Percentiles rank a stretch among this genome's conserved stretches.
Evolutionary conservation across 30 jellyfish, hydroid and myxozoan species (phyloP).

Genomic region (Turritopsis rubra): DNA sequence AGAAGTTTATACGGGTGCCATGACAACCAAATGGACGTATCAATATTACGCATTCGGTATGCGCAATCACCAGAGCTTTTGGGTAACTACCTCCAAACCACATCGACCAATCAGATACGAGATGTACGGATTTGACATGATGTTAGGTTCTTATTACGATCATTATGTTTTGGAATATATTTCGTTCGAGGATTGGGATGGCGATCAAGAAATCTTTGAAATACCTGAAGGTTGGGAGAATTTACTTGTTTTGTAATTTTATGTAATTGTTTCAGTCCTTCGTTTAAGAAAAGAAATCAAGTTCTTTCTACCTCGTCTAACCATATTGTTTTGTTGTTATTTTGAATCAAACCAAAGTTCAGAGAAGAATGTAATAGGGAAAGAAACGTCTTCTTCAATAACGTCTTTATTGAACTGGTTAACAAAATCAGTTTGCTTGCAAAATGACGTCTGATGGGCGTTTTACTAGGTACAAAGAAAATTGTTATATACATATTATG

Average conservation of each 20-base stretch:
- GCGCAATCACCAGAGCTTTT: conserved; percentile 82
- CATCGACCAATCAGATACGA: conserved; percentile 92
- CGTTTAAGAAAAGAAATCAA: no score
- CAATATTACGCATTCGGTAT: conserved; percentile 88
- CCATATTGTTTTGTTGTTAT: no score
- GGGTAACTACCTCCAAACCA: conserved; percentile 91
- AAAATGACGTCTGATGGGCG: no score
- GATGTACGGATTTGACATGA: conserved; percentile 89
- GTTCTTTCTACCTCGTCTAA: no score
- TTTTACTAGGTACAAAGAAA: no score
- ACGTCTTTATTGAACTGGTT: no score
- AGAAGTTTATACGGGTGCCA: conserved; percentile 85
- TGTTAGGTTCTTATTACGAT: conserved; percentile 95
- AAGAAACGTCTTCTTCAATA: no score
- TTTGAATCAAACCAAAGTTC: no score
- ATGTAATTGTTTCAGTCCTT: no score
- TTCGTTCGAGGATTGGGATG: conserved; percentile 78
- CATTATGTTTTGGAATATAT: conserved; percentile 84
- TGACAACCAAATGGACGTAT: conserved; percentile 91
- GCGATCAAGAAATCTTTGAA: conserved; percentile 39
- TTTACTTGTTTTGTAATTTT: not conserved
- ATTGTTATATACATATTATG: no score
- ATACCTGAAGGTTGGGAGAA: conserved; percentile 49
- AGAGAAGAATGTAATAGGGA: no score
- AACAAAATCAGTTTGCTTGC: no score